A percentile compares a stretch with the other conserved stretches of the same genome.
phyloP scores from a whole-genome alignment of 2,797 vertebrate genomes.

The Sebastolobus alascanus region DNA sequence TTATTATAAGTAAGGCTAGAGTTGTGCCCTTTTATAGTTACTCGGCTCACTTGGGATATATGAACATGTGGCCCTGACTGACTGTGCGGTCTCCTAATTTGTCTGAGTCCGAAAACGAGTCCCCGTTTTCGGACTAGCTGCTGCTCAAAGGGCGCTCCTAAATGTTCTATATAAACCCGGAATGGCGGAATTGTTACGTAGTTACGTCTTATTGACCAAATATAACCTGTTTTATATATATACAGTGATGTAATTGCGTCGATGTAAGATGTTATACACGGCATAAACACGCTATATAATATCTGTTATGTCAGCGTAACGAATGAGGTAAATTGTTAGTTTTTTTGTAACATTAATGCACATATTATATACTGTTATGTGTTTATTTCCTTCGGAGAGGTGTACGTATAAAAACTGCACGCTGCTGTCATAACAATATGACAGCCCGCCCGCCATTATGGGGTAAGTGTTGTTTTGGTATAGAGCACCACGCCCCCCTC shows the following conservation, averaged over 20 bases:
- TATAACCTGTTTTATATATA: not conserved
- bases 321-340: not conserved
- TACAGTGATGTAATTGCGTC: not conserved
- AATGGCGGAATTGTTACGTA: conserved; percentile 42
- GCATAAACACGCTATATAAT: not conserved
- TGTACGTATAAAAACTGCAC: conserved; percentile 41
- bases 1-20: conserved; percentile 1
- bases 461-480: conserved; percentile 79
- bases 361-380: not conserved
- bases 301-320: not conserved
- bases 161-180: not conserved
- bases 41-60: conserved; percentile 5
- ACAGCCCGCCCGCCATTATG: conserved; percentile 83
- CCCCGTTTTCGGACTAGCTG: conserved; percentile 46
- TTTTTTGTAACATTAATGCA: not conserved
- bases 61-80: conserved; percentile 58
- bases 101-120: conserved; percentile 25
- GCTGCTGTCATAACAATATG: conserved; percentile 76
- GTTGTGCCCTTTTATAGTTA: conserved; percentile 24
- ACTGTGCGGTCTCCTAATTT: conserved; percentile 33
- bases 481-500: conserved; percentile 84
- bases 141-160: conserved; percentile 1
- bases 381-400: not conserved
- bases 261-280: not conserved
- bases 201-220: conserved; percentile 17